Evolutionary conservation across 2,113 vertebrate species (phyloP).

Genomic region (Alexandromys fortis): DNA sequence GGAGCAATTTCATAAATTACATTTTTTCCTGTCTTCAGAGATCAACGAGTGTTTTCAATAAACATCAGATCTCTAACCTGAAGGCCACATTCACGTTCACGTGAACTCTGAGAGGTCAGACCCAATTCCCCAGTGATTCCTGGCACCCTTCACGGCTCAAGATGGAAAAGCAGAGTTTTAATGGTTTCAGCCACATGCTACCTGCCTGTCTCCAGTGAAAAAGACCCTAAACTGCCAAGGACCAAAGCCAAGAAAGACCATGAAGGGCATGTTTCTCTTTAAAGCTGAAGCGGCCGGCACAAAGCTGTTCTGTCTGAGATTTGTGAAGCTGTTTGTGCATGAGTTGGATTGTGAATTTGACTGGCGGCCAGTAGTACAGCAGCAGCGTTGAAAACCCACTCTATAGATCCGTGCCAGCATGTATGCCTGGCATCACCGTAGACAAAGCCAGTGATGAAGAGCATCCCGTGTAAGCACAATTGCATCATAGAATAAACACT

Average conservation of each 20-base stretch:
- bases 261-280: slow-evolving; percentile 53
- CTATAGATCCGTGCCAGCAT: not conserved
- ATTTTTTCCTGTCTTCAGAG: slow-evolving; percentile 49
- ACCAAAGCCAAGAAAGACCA: slow-evolving; percentile 64
- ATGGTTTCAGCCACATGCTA: not conserved
- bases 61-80: slow-evolving; percentile 1
- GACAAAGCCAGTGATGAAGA: slow-evolving; percentile 27
- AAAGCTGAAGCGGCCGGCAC: slow-evolving; percentile 27
- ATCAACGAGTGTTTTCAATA: slow-evolving; percentile 30
- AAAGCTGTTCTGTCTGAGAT: slow-evolving; percentile 70
- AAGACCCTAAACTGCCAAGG: slow-evolving; percentile 39
- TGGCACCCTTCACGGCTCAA: not conserved
- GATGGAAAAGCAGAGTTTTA: slow-evolving; percentile 41
- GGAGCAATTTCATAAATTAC: slow-evolving; percentile 49
- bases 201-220: slow-evolving; percentile 49
- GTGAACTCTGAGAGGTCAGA: not conserved
- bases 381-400: slow-evolving; percentile 44
- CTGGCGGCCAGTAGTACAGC: slow-evolving; percentile 41
- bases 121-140: not conserved
- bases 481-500: slow-evolving; percentile 70
- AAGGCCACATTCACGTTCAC: slow-evolving; percentile 10
- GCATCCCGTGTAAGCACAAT: slow-evolving; percentile 42
- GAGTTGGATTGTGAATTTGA: slow-evolving; percentile 53
- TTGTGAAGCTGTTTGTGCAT: slow-evolving; percentile 62
- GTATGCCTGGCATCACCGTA: slow-evolving; percentile 32